A percentile compares a stretch with the other conserved stretches of the same genome.
phyloP scores from a whole-genome alignment of 1,140 invertebrate species.

The Drosophila sulfurigaster region DNA sequence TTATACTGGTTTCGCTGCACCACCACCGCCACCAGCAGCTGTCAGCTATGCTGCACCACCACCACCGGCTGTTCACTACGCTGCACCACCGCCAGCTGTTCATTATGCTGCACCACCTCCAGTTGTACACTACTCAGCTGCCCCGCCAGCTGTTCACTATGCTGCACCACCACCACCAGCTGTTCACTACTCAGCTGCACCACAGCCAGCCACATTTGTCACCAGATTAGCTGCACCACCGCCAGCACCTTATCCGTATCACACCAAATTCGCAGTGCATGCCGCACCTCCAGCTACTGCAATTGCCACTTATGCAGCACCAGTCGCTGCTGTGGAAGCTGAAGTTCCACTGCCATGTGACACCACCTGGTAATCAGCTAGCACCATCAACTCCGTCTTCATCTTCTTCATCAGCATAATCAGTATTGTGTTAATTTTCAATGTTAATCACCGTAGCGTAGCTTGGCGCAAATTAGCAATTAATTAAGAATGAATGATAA shows the following conservation, averaged over 20 bases:
- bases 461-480: conserved; percentile 41
- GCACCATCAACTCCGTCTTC: too few relatives aligned
- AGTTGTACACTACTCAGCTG: conserved; percentile 15
- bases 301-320: conserved; percentile 15
- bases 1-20: conserved; percentile 54
- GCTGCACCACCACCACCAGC: conserved; percentile 19
- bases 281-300: conserved; percentile 23
- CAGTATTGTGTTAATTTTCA: conserved; percentile 7
- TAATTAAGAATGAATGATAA: conserved; percentile 62
- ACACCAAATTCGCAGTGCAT: conserved; percentile 1
- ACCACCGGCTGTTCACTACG: conserved; percentile 14
- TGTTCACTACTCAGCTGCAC: conserved; percentile 11
- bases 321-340: background rate
- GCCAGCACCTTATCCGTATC: conserved; percentile 18
- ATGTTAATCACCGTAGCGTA: conserved; percentile 10
- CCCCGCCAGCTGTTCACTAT: conserved; percentile 25
- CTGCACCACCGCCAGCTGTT: conserved; percentile 20
- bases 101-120: conserved; percentile 44
- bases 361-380: conserved; percentile 26
- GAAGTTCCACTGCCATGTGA: conserved; percentile 29
- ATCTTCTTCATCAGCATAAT: conserved; percentile 2
- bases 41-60: conserved; percentile 33
- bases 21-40: conserved; percentile 21
- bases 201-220: conserved; percentile 1
- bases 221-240: conserved; percentile 8